Evolutionary conservation across 1,140 invertebrate genomes (phyloP).

Genomic region (Himalopsyche phryganea): DNA sequence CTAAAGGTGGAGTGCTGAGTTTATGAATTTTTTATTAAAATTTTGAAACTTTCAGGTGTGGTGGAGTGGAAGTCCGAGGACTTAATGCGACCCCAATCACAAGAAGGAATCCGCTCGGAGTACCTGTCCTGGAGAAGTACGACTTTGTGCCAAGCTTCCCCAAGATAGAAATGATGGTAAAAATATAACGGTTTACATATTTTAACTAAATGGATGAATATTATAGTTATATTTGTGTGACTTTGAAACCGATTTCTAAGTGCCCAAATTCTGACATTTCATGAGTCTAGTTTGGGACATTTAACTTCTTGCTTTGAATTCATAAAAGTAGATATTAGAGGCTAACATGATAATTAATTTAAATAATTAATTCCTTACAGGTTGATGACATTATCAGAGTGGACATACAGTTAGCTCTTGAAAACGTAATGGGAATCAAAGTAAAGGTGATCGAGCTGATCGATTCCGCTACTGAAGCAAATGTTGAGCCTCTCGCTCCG

Average conservation of each 20-base stretch:
- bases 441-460: constrained; percentile 70
- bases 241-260: too few relatives aligned
- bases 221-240: too few relatives aligned
- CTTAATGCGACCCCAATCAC: constrained; percentile 77
- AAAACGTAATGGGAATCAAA: constrained; percentile 67
- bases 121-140: constrained; percentile 71
- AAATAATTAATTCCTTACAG: constrained; percentile 29
- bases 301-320: neutral
- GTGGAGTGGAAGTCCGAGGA: constrained; percentile 81
- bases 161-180: constrained; percentile 39
- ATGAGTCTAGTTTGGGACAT: neutral
- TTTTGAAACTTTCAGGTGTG: constrained; percentile 67
- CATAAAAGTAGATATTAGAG: neutral
- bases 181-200: too few relatives aligned
- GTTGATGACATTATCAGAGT: constrained; percentile 54
- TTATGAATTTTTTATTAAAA: too few relatives aligned
- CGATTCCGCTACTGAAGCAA: constrained; percentile 51
- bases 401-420: constrained; percentile 70
- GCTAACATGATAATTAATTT: neutral
- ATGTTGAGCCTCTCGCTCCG: constrained; percentile 48
- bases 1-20: too few relatives aligned
- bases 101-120: constrained; percentile 57
- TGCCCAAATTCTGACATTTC: too few relatives aligned
- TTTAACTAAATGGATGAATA: too few relatives aligned
- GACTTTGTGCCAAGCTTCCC: constrained; percentile 69